Evolutionary conservation across 2,113 vertebrate genomes (phyloP).

Genomic region (Alectura lathami): DNA sequence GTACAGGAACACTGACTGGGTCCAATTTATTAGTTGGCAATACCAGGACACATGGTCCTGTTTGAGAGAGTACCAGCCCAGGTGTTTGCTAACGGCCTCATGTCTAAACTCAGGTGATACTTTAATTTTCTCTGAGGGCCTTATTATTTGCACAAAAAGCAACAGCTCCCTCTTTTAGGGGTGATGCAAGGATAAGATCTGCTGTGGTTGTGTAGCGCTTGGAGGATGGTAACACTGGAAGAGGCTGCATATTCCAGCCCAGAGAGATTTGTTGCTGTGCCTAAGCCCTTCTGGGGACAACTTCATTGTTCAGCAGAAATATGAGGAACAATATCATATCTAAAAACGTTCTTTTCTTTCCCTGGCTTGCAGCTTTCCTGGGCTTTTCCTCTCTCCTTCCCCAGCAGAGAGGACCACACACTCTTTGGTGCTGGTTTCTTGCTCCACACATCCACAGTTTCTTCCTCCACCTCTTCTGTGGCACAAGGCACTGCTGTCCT

Average conservation of each 20-base stretch:
- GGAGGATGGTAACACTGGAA: not conserved
- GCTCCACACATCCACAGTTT: not conserved
- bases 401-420: constrained; percentile 18
- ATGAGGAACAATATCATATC: not conserved
- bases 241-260: not conserved
- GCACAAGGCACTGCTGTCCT: not conserved
- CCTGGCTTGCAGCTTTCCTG: constrained; percentile 4
- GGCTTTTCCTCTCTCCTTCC: not conserved
- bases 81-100: not conserved
- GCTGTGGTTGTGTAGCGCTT: not conserved
- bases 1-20: not conserved
- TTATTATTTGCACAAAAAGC: not conserved
- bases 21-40: not conserved
- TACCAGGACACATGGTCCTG: not conserved
- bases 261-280: not conserved
- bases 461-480: not conserved
- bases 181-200: not conserved
- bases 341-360: not conserved
- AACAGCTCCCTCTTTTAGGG: not conserved
- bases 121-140: not conserved
- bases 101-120: not conserved
- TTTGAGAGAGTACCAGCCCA: not conserved
- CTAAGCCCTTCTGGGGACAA: not conserved
- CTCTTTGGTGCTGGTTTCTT: not conserved
- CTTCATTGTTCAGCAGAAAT: not conserved